Evolutionary conservation across 2,888 invertebrate genomes (phyloP).

Genomic region (Nudaria mundana): DNA sequence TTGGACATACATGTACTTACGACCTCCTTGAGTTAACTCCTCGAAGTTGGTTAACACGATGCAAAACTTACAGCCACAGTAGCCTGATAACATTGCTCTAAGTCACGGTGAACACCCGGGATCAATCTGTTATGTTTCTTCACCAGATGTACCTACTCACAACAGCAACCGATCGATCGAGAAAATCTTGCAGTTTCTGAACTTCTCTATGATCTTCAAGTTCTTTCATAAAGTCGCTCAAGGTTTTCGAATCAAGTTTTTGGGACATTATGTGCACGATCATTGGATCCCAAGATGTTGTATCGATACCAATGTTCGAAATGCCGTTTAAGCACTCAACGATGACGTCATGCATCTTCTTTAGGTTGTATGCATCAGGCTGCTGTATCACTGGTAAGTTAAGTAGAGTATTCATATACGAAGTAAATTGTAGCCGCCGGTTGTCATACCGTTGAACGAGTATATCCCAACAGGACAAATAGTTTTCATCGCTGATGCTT

Average conservation of each 20-base stretch:
- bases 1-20: too few relatives aligned
- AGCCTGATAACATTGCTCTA: too few relatives aligned
- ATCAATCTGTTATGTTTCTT: too few relatives aligned
- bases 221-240: too few relatives aligned
- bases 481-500: neutral
- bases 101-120: too few relatives aligned
- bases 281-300: constrained; percentile 3
- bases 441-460: neutral
- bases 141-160: too few relatives aligned
- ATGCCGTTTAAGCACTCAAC: constrained; percentile 5
- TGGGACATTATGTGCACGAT: constrained; percentile 10
- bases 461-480: constrained; percentile 1
- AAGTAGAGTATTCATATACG: neutral
- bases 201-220: too few relatives aligned
- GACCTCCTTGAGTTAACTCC: too few relatives aligned
- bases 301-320: constrained; percentile 4
- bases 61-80: too few relatives aligned
- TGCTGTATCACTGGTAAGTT: neutral
- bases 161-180: too few relatives aligned
- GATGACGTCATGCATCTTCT: constrained; percentile 6
- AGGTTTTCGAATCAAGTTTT: constrained; percentile 8
- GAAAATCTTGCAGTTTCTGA: too few relatives aligned
- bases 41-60: too few relatives aligned
- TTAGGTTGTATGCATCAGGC: neutral
- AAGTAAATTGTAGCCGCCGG: neutral